These are phyloP conservation scores for Capitella teleta DNA, from an alignment of 1,140 invertebrate genomes.

Conservation along the genomic window DNA sequence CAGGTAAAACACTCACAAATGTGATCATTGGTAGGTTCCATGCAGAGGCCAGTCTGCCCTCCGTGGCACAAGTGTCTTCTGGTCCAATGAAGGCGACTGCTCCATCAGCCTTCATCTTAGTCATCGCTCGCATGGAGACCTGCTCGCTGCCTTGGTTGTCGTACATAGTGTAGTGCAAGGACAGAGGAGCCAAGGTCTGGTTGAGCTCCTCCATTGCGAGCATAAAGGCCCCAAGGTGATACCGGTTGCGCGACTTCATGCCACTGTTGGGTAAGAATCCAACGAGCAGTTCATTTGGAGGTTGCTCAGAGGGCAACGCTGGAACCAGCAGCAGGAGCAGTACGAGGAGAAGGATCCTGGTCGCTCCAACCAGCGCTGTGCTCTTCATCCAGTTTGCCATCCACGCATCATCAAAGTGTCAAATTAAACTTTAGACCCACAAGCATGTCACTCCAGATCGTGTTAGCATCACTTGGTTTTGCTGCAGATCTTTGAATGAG, in stretches of 20 bases:
- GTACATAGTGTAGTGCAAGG: constrained; percentile 64
- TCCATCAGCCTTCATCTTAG: constrained; percentile 79
- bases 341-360: too few species aligned
- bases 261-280: background rate
- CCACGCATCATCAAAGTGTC: too few species aligned
- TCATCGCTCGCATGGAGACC: constrained; percentile 69
- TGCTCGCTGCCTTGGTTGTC: constrained; percentile 84
- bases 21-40: constrained; percentile 95
- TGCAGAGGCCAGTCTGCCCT: constrained; percentile 84
- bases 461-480: too few species aligned
- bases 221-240: background rate
- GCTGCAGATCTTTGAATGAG: too few species aligned
- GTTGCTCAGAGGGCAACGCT: background rate
- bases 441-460: too few species aligned
- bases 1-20: constrained; percentile 88
- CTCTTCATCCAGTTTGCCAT: too few species aligned
- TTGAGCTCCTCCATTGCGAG: constrained; percentile 4
- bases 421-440: too few species aligned
- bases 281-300: background rate
- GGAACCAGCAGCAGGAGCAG: background rate
- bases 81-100: constrained; percentile 92
- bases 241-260: background rate
- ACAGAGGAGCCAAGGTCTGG: constrained; percentile 1
- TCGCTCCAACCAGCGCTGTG: too few species aligned
- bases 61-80: constrained; percentile 82